These are phyloP conservation scores for Philhelius pedissequus DNA, from an alignment of 2,888 invertebrate genomes.

Conservation along the genomic window DNA sequence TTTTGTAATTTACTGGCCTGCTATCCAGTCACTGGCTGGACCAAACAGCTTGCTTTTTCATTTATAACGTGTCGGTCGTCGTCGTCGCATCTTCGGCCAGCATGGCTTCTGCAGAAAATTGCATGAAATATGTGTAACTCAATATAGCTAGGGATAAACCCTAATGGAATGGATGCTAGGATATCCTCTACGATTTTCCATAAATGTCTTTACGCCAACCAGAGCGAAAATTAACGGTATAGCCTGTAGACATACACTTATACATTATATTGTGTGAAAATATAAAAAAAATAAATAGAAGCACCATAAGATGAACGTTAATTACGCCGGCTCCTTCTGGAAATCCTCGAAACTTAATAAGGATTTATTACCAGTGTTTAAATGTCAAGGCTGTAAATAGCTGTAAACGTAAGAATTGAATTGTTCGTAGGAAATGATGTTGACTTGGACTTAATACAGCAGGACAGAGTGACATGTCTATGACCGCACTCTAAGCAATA, in stretches of 20 bases:
- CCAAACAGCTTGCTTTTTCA: constrained; percentile 19
- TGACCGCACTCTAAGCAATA: not conserved
- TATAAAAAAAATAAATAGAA: constrained; percentile 5
- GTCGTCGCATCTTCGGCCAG: not conserved
- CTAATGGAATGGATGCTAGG: not conserved
- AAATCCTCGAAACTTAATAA: constrained; percentile 25
- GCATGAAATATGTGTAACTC: constrained; percentile 48
- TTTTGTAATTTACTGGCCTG: constrained; percentile 1
- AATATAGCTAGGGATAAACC: constrained; percentile 8
- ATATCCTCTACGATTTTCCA: constrained; percentile 14
- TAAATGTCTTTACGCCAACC: not conserved
- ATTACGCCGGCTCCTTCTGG: constrained; percentile 33
- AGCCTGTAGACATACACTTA: not conserved
- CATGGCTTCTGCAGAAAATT: constrained; percentile 49
- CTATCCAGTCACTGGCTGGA: not conserved
- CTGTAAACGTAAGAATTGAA: not conserved
- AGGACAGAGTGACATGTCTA: not conserved
- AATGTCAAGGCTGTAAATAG: constrained; percentile 25
- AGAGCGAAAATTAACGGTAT: not conserved
- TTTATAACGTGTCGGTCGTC: not conserved
- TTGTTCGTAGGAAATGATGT: not conserved
- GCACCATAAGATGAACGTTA: constrained; percentile 40
- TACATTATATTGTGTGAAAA: constrained; percentile 11
- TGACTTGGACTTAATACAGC: constrained; percentile 38
- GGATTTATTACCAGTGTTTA: constrained; percentile 55